phyloP scores from a whole-genome alignment of 2,888 invertebrate genomes.

The Nesidiocoris tenuis region DNA sequence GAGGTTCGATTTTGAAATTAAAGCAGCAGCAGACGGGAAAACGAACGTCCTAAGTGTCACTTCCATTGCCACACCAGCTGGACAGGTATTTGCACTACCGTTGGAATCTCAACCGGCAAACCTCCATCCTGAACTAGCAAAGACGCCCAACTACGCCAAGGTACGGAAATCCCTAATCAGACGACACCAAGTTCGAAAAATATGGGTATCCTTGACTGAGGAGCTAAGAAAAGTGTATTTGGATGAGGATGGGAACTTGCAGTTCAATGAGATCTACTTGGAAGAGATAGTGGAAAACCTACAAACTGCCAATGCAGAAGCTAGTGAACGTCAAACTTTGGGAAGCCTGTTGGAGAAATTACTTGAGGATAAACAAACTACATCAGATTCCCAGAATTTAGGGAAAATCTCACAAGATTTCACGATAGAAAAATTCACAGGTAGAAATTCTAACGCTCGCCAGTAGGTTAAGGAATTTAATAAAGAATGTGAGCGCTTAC shows the following conservation, averaged over 20 bases:
- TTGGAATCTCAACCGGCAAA: not conserved
- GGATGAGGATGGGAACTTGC: constrained; percentile 16
- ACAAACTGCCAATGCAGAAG: not conserved
- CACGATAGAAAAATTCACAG: constrained; percentile 3
- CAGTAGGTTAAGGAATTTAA: constrained; percentile 12
- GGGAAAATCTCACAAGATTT: not conserved
- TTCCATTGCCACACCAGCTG: constrained; percentile 1
- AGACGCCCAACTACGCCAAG: constrained; percentile 3
- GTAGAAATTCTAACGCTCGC: constrained; percentile 6
- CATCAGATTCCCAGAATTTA: not conserved
- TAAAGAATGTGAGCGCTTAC: not conserved
- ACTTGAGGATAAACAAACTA: not conserved
- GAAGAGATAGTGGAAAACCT: not conserved
- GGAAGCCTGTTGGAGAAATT: not conserved
- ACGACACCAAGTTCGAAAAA: constrained; percentile 1
- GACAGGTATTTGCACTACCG: constrained; percentile 1
- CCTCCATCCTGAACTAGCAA: not conserved
- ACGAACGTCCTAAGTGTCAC: not conserved
- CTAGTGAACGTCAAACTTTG: not conserved
- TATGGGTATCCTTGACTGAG: constrained; percentile 11
- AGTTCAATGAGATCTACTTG: constrained; percentile 7
- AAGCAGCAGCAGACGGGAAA: constrained; percentile 10
- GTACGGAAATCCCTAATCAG: constrained; percentile 7
- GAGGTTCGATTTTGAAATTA: constrained; percentile 6
- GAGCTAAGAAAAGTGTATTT: not conserved